Base-by-base conservation (phyloP, 2,113 vertebrate genomes). In the Rafetus swinhoei region DNA sequence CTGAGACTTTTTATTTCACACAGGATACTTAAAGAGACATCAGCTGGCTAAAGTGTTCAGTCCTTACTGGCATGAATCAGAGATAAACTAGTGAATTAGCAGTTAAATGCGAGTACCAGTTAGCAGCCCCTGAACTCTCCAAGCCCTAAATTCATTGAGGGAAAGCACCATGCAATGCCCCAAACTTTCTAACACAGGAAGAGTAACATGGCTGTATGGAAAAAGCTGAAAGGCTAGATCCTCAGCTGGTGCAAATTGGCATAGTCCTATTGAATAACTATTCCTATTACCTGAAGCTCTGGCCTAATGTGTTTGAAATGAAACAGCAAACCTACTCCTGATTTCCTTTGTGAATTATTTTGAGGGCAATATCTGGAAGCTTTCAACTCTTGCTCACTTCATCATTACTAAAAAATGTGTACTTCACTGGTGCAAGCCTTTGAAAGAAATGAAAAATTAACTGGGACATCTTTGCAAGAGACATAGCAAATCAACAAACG, bases 251-350 rank as follows among this genome's bases (percentile, higher is more conserved):
- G 55, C 60, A 59, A 88, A 92, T 50, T 27, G 18, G 29, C 9
- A 88, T 80, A 90, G 19, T 25, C 74, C 7, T 9, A 19, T 59
- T 72, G 14, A 87, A 89, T 79, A 88, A 7, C 87, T 79, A 55
- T 86, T 85, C 82, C 62, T 10, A 84, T 45, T 86, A 91, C 90
- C 32, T 90, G 72, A 90, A 87, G 50, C 90, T 69, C 19, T 81
- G 9, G 6, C n/a, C 60, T 79, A 69, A 54, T 22, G 29, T 7
- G n/a, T 55, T 45, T 84, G 29, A 83, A 57, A 29, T 54, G 59
- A 60, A 22, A 72, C n/a, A 69, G 2, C 22, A 89, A 76, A 77
- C 7, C 50, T 55, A 55, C 4, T 79, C 0, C 0, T 18, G 0
- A 92, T 62, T 57, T 80, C 7, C 32, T 90, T 92, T 15, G 5